phyloP scores from a whole-genome alignment of 2,888 invertebrate species.

The Limenitis arthemis region DNA sequence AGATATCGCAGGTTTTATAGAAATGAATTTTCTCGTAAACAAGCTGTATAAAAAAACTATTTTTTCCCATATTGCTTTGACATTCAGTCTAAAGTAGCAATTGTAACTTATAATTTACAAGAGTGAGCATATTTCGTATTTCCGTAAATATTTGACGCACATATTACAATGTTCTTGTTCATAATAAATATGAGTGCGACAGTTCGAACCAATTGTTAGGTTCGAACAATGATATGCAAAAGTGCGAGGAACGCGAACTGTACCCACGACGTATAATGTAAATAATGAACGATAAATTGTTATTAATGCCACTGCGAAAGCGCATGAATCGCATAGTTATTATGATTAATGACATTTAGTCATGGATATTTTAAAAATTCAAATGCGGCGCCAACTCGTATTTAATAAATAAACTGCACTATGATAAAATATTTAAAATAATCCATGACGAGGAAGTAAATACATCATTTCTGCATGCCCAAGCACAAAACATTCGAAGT shows the following conservation, averaged over 20 bases:
- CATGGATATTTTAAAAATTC: conserved; percentile 41
- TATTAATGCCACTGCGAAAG: conserved; percentile 61
- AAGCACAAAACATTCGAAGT: conserved; percentile 60
- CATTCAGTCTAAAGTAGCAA: too few species aligned
- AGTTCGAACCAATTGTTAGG: conserved; percentile 23
- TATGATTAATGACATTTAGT: conserved; percentile 49
- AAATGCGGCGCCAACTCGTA: conserved; percentile 3
- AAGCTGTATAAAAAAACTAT: too few species aligned
- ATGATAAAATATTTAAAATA: conserved; percentile 33
- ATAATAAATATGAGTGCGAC: conserved; percentile 25
- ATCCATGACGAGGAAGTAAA: conserved; percentile 42
- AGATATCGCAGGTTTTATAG: too few species aligned
- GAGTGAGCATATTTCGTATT: too few species aligned
- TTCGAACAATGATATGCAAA: conserved; percentile 28
- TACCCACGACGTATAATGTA: conserved; percentile 26
- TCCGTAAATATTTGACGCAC: too few species aligned
- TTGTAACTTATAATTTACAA: too few species aligned
- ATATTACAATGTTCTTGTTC: not conserved
- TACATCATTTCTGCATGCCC: conserved; percentile 70
- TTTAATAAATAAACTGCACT: not conserved
- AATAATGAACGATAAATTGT: conserved; percentile 38
- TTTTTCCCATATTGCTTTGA: too few species aligned
- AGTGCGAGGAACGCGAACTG: conserved; percentile 42
- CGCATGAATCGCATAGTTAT: conserved; percentile 52
- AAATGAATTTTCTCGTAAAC: too few species aligned